Evolutionary conservation across 2,113 vertebrate genomes (phyloP).

Genomic region (Lepidothrix coronata): DNA sequence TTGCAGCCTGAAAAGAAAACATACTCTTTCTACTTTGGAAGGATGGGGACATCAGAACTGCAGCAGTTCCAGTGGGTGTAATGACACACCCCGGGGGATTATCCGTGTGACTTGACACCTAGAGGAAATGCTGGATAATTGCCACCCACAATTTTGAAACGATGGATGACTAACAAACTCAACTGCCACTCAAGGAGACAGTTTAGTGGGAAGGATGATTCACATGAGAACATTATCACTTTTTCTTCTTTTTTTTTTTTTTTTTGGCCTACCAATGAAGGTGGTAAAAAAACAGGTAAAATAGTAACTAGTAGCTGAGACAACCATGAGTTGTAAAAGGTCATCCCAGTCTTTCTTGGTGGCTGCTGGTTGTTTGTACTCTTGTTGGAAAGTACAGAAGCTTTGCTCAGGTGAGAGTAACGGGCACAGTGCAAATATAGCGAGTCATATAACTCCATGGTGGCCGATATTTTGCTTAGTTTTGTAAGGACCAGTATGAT

Average conservation of each 20-base stretch:
- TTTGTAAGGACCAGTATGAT: neutral
- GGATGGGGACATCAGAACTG: neutral
- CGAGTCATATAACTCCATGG: neutral
- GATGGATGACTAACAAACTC: slow-evolving; percentile 65
- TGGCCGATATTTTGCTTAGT: neutral
- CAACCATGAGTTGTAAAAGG: neutral
- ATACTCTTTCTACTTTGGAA: neutral
- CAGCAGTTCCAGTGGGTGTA: slow-evolving; percentile 40
- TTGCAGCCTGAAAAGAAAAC: neutral
- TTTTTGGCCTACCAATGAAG: neutral
- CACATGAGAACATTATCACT: slow-evolving; percentile 10
- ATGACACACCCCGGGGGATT: slow-evolving; percentile 40
- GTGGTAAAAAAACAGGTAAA: neutral
- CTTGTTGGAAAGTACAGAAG: neutral
- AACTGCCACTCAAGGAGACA: slow-evolving; percentile 67
- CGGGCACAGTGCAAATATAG: neutral
- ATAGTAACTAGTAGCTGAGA: neutral
- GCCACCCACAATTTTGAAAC: slow-evolving; percentile 65
- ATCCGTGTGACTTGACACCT: slow-evolving; percentile 37
- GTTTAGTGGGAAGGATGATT: slow-evolving; percentile 65
- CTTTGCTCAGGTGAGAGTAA: neutral
- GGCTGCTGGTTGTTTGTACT: neutral
- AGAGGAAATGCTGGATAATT: slow-evolving; percentile 66
- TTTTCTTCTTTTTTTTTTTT: neutral
- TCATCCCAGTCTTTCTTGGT: neutral